These are phyloP conservation scores for Meiosimyza decipiens DNA, from an alignment of 2,888 invertebrate species.

Conservation along the genomic window DNA sequence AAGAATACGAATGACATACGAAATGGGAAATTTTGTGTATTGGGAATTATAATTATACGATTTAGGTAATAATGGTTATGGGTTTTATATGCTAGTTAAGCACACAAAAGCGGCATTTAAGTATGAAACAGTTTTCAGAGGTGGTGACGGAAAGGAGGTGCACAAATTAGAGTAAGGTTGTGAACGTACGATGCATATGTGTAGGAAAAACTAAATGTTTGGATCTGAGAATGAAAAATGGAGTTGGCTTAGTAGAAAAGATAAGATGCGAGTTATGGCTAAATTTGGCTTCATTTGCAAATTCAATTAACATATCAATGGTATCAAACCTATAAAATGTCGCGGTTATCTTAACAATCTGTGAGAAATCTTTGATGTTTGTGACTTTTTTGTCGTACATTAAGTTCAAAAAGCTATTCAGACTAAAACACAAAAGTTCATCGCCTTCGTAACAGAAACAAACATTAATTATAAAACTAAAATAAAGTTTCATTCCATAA, in stretches of 20 bases:
- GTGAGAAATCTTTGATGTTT: constrained; percentile 11
- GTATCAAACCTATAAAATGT: neutral
- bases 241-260: too few relatives aligned
- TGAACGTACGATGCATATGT: neutral
- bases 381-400: neutral
- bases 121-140: constrained; percentile 3
- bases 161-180: neutral
- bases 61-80: constrained; percentile 24
- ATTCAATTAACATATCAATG: neutral
- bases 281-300: neutral
- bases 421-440: too few relatives aligned
- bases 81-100: constrained; percentile 21
- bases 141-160: neutral
- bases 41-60: constrained; percentile 27
- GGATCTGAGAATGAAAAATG: neutral
- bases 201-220: neutral
- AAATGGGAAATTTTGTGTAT: neutral
- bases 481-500: too few relatives aligned
- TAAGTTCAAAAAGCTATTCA: too few relatives aligned
- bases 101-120: constrained; percentile 17
- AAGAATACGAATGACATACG: constrained; percentile 19
- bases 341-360: neutral
- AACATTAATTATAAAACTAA: too few relatives aligned
- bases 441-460: too few relatives aligned
- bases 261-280: neutral